These are phyloP conservation scores for Theropithecus gelada DNA, from an alignment of 2,113 vertebrate genomes.

Conservation along the genomic window DNA sequence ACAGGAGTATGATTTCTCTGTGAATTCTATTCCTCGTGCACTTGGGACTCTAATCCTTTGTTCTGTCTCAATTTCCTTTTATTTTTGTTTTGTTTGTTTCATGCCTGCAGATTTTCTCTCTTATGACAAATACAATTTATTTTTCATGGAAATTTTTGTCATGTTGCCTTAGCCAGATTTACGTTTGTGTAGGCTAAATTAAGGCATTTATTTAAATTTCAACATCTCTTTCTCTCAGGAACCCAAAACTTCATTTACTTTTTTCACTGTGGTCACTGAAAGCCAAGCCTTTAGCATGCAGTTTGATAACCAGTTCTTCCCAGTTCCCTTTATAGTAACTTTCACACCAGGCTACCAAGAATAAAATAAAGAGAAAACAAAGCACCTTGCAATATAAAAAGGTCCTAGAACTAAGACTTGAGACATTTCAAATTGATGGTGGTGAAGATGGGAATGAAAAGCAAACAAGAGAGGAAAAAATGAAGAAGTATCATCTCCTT, in stretches of 20 bases:
- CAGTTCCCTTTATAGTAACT: background rate
- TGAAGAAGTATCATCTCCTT: background rate
- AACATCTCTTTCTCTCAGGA: background rate
- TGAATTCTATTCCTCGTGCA: background rate
- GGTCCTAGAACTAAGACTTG: background rate
- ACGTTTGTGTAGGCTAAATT: background rate
- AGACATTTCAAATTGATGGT: background rate
- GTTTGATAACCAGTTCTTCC: background rate
- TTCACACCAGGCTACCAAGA: background rate
- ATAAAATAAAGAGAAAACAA: background rate
- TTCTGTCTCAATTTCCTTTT: background rate
- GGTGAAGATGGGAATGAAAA: background rate
- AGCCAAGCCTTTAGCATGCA: background rate
- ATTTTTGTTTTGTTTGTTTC: background rate
- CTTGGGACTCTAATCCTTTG: background rate
- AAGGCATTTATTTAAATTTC: background rate
- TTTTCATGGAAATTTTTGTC: background rate
- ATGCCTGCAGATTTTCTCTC: background rate
- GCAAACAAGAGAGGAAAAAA: no score
- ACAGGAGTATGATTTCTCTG: background rate
- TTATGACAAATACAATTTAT: background rate
- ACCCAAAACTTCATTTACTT: background rate
- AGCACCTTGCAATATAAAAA: background rate
- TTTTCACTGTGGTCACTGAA: background rate
- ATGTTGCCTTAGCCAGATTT: background rate